Evolutionary conservation across 2,113 vertebrate genomes (phyloP).

Genomic region (Zosterops lateralis): DNA sequence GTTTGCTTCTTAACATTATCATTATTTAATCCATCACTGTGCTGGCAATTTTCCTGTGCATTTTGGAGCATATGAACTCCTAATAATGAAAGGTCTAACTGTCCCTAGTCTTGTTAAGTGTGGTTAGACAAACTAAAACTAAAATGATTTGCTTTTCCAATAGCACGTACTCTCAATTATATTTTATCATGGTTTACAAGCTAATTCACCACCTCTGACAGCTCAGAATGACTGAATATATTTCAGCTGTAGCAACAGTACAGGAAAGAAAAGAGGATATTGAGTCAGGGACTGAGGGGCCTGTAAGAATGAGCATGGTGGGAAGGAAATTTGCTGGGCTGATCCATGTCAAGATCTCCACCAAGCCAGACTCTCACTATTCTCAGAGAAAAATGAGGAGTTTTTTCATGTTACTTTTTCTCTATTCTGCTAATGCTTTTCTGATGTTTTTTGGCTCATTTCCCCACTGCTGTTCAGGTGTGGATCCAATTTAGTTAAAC

Average conservation of each 20-base stretch:
- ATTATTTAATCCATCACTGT: slow-evolving; percentile 39
- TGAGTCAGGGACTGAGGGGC: background rate
- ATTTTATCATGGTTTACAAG: slow-evolving; percentile 27
- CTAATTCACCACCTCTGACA: slow-evolving; percentile 7
- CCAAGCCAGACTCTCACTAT: background rate
- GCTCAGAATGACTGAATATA: slow-evolving; percentile 11
- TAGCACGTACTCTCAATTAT: slow-evolving; percentile 53
- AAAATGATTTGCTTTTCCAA: slow-evolving; percentile 47
- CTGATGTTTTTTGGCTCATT: background rate
- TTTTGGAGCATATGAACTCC: slow-evolving; percentile 54
- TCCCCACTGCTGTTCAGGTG: background rate
- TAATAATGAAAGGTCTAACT: slow-evolving; percentile 62
- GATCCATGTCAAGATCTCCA: background rate
- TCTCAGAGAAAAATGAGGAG: background rate
- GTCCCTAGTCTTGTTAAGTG: slow-evolving; percentile 51
- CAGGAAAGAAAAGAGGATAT: background rate
- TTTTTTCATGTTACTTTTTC: background rate
- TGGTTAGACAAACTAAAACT: slow-evolving; percentile 55
- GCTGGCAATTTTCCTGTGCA: slow-evolving; percentile 29
- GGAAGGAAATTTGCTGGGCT: background rate
- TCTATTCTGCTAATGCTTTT: background rate
- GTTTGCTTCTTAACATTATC: slow-evolving; percentile 42
- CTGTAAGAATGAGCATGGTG: background rate
- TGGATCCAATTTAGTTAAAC: background rate
- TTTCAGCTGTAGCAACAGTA: background rate